Base-by-base conservation (phyloP, 1,140 invertebrate species). In the Anthonomus grandis region DNA sequence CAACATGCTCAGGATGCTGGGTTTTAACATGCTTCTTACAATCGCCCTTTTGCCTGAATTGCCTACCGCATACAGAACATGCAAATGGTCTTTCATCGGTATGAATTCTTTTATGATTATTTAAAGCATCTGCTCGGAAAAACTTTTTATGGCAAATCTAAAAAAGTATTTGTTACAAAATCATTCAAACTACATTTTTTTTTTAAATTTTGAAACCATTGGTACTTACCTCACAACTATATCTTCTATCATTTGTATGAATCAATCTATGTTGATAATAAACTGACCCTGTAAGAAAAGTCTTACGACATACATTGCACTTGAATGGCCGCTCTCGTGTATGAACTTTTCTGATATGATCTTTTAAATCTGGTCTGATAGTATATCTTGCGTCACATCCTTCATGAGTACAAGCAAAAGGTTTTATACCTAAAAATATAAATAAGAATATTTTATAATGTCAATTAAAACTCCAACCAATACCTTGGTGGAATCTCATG, bases 231-330 rank as follows among this genome's bases (percentile, higher is more conserved):
- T 84, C 81, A 65, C 89, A 91, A 58, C 81, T 83, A 68, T 88
- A 89, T 18, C 88, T 83, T 38, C 87, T 73, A 71, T 93, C 91
- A 0, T 91, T 88, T 0, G 86, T 89, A 68, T 91, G 89, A 34
- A 87, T 89, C 1, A 87, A 74, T 62, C 86, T 78, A 73, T 90
- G 82, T 59, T 87, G 86, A 49, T 86, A 84, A 42, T 85, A 83
- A 12, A 86, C 85, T 4, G 84, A 86, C 0, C 85, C 85, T 2
- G 85, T 86, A 0, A 86, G 77, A 62, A 89, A 90, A 13, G 81
- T 81, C 66, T 88, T 89, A 23, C 81, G 79, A 64, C 86, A 89
- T 5, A 85, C 78, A 19, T 78, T 74, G 50, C 86, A 89, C 48
- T 83, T 81, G 66, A 86, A 89, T 4, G 86, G 86, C 2, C 85